These are phyloP conservation scores for Bemisia tabaci DNA, from an alignment of 1,140 invertebrate species.

Conservation along the genomic window DNA sequence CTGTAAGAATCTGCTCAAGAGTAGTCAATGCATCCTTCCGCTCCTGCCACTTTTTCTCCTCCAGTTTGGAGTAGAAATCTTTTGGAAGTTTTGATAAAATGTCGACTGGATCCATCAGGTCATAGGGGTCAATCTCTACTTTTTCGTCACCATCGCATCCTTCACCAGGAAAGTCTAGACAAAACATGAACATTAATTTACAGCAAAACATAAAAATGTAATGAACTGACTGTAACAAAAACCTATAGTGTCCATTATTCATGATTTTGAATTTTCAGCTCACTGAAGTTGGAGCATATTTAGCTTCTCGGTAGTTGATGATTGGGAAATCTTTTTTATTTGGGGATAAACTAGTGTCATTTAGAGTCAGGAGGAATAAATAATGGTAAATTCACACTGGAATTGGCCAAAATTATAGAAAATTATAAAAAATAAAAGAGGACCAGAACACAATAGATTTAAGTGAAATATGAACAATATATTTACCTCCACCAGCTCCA, in stretches of 20 bases:
- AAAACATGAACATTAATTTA: conserved; percentile 13
- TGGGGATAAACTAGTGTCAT: too few relatives aligned
- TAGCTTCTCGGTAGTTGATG: too few relatives aligned
- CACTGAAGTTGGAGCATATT: too few relatives aligned
- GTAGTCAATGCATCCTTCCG: conserved; percentile 79
- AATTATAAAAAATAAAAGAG: not conserved
- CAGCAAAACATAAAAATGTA: too few relatives aligned
- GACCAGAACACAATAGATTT: not conserved
- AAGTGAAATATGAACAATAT: conserved; percentile 2
- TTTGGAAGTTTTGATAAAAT: conserved; percentile 85
- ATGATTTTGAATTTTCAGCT: too few relatives aligned
- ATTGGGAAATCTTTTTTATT: too few relatives aligned
- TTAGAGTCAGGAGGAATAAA: too few relatives aligned
- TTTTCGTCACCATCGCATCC: conserved; percentile 43
- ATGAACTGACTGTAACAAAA: too few relatives aligned
- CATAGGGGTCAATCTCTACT: conserved; percentile 74
- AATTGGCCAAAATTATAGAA: too few relatives aligned
- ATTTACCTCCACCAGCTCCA: conserved; percentile 27
- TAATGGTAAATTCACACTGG: too few relatives aligned
- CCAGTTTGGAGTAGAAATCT: conserved; percentile 90
- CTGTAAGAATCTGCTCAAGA: conserved; percentile 60
- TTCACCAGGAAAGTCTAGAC: conserved; percentile 28
- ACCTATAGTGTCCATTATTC: too few relatives aligned
- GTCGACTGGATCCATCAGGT: conserved; percentile 81
- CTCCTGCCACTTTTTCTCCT: conserved; percentile 96